Evolutionary conservation across 2,888 invertebrate species (phyloP).

Genomic region (Embidobia sp.): DNA sequence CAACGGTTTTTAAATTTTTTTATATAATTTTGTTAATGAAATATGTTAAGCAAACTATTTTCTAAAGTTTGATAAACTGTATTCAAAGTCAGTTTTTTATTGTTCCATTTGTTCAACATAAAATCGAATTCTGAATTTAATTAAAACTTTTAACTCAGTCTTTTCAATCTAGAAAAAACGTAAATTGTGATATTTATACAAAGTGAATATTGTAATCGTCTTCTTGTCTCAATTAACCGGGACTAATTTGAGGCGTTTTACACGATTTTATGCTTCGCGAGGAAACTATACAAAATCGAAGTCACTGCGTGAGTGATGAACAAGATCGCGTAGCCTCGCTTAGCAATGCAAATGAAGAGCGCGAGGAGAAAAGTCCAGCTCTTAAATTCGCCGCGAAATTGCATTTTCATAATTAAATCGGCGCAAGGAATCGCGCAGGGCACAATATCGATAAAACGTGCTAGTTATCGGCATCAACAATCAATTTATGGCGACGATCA

Average conservation of each 20-base stretch:
- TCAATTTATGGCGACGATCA: conserved; percentile 30
- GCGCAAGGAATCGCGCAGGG: background rate
- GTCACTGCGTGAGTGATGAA: conserved; percentile 26
- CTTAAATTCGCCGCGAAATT: conserved; percentile 45
- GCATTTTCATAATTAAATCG: conserved; percentile 48
- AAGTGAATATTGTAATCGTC: too few relatives aligned
- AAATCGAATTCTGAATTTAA: too few relatives aligned
- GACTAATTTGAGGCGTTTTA: conserved; percentile 33
- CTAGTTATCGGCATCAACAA: conserved; percentile 28
- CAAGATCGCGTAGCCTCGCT: conserved; percentile 22
- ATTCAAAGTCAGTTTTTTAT: too few relatives aligned
- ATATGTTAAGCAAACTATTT: too few relatives aligned
- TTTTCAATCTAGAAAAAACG: too few relatives aligned
- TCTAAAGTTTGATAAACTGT: too few relatives aligned
- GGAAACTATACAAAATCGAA: conserved; percentile 15
- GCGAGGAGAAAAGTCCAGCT: conserved; percentile 11
- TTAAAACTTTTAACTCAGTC: too few relatives aligned
- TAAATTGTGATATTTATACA: too few relatives aligned
- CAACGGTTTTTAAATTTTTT: too few relatives aligned
- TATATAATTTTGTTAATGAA: too few relatives aligned
- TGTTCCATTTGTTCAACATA: too few relatives aligned
- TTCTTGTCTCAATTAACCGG: conserved; percentile 30
- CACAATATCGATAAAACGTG: conserved; percentile 13
- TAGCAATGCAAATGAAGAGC: conserved; percentile 53
- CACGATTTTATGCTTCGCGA: conserved; percentile 10